Conservation (phyloP, 1,140 invertebrate genomes). For the Melipona quadrifasciata region DNA sequence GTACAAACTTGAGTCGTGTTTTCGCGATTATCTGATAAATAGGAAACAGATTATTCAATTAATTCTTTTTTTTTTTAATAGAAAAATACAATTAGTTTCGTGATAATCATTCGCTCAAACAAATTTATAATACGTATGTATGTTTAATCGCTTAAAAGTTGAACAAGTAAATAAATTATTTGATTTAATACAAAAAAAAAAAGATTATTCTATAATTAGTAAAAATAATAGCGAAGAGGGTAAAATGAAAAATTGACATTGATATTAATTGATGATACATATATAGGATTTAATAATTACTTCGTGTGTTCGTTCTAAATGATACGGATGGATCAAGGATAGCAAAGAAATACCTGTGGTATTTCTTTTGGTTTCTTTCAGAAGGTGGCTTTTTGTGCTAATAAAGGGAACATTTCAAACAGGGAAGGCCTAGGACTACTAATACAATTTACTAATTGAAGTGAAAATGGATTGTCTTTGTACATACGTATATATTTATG, state of each 20-base stretch:
- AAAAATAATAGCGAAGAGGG: background rate
- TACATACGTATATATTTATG: background rate
- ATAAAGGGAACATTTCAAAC: conserved; percentile 60
- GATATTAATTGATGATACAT: background rate
- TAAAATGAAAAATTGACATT: background rate
- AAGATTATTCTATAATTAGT: background rate
- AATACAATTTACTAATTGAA: conserved; percentile 43
- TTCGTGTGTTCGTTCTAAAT: background rate
- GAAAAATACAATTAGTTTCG: background rate
- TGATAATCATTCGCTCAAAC: background rate
- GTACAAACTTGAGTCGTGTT: background rate
- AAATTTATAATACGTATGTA: background rate
- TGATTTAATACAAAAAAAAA: background rate
- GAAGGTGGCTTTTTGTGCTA: conserved; percentile 76
- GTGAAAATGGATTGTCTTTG: background rate
- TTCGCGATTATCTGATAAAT: background rate
- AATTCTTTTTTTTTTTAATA: background rate
- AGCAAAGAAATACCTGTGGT: conserved; percentile 69
- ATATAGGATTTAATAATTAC: background rate
- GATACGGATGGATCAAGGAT: conserved; percentile 25
- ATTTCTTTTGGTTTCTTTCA: conserved; percentile 77
- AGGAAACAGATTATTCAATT: background rate
- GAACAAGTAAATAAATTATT: background rate
- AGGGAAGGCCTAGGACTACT: conserved; percentile 50
- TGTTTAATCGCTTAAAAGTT: background rate